phyloP scores from a whole-genome alignment of 2,888 invertebrate species.

The Caprella mutica region DNA sequence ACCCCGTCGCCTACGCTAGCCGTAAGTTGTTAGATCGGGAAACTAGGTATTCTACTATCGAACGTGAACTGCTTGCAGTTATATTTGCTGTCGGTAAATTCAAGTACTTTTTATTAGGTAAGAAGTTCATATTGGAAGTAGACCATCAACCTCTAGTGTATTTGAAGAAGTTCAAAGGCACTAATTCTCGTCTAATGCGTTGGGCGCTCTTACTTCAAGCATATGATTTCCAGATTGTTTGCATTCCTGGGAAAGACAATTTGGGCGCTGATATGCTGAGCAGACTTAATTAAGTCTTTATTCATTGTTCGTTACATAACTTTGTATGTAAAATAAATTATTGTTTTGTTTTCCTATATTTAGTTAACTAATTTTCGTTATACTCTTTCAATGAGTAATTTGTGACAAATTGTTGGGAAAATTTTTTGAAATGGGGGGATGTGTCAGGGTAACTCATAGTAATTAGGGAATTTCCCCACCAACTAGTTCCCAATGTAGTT shows the following conservation, averaged over 20 bases:
- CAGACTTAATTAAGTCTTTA: too few relatives aligned
- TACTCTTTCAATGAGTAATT: too few relatives aligned
- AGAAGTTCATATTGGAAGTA: constrained; percentile 1
- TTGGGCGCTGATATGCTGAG: constrained; percentile 5
- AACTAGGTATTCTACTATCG: not conserved
- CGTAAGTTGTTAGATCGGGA: not conserved
- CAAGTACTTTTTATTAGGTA: not conserved
- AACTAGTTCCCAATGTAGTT: too few relatives aligned
- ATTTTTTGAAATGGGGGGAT: too few relatives aligned
- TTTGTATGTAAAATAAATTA: too few relatives aligned
- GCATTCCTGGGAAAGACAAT: constrained; percentile 5
- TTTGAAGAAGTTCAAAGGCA: not conserved
- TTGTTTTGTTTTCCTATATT: too few relatives aligned
- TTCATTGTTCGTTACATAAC: too few relatives aligned
- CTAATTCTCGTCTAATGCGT: not conserved
- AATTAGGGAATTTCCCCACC: too few relatives aligned
- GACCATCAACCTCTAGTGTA: constrained; percentile 10
- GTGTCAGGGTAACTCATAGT: too few relatives aligned
- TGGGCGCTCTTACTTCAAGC: not conserved
- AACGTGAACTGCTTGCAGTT: not conserved
- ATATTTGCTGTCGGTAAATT: not conserved
- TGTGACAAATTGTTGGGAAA: too few relatives aligned
- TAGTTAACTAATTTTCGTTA: too few relatives aligned
- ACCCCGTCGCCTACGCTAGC: constrained; percentile 1
- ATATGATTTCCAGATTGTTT: constrained; percentile 1